Conservation (phyloP, 1,140 invertebrate genomes). For the Holcopasites calliopsidis region DNA sequence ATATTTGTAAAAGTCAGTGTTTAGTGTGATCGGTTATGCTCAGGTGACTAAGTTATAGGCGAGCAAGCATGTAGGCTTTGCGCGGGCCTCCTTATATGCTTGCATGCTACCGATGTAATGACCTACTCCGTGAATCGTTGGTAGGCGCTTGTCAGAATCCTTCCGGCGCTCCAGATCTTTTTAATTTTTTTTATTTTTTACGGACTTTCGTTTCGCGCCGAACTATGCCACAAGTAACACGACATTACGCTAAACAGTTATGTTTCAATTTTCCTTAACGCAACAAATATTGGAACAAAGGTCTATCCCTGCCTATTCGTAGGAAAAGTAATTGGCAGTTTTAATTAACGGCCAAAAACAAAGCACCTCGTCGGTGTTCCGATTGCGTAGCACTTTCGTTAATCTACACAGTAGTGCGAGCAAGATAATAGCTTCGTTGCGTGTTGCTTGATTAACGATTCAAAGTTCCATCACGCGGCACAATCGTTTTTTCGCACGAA, state of each 20-base stretch:
- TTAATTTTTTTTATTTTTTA: slow-evolving; percentile 42
- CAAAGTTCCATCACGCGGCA: no score
- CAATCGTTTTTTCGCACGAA: no score
- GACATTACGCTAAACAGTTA: neutral
- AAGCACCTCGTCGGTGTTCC: neutral
- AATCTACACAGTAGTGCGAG: neutral
- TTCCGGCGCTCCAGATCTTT: slow-evolving; percentile 67
- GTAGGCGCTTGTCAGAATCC: slow-evolving; percentile 59
- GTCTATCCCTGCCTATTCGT: neutral
- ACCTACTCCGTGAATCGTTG: slow-evolving; percentile 69
- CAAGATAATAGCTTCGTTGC: neutral
- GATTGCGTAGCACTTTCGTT: neutral
- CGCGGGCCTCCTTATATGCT: slow-evolving; percentile 70
- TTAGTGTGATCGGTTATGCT: slow-evolving; percentile 65
- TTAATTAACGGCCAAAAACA: neutral
- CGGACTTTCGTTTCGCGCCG: slow-evolving; percentile 46
- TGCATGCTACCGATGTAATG: slow-evolving; percentile 71
- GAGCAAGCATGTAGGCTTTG: slow-evolving; percentile 75
- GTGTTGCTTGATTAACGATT: slow-evolving; percentile 7
- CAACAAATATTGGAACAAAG: no score
- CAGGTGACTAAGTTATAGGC: slow-evolving; percentile 69
- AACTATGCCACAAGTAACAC: slow-evolving; percentile 6
- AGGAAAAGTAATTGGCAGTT: neutral
- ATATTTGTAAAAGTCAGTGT: slow-evolving; percentile 33
- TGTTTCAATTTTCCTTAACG: neutral